phyloP scores from a whole-genome alignment of 1,140 invertebrate species.

The Spodoptera frugiperda region DNA sequence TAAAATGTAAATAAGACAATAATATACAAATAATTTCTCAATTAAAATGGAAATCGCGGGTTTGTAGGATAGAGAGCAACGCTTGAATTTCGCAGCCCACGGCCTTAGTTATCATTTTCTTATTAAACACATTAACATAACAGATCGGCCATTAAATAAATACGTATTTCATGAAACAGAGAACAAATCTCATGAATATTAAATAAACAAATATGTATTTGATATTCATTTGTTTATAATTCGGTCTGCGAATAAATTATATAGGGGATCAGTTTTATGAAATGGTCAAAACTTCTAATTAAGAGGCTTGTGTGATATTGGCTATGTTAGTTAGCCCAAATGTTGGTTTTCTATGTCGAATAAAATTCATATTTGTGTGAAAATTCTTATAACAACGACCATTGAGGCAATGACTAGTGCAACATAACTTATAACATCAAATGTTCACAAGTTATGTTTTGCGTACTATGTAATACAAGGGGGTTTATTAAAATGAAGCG shows the following conservation, averaged over 20 bases:
- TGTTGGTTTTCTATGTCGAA: too few relatives aligned
- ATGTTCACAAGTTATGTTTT: too few relatives aligned
- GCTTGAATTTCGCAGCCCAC: not conserved
- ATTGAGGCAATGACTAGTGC: too few relatives aligned
- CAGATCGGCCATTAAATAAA: conserved; percentile 35
- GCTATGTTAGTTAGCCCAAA: too few relatives aligned
- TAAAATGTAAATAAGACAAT: not conserved
- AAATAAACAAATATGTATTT: conserved; percentile 24
- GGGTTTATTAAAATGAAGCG: too few relatives aligned
- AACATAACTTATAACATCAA: too few relatives aligned
- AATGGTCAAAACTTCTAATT: too few relatives aligned
- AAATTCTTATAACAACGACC: too few relatives aligned
- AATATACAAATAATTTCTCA: conserved; percentile 21
- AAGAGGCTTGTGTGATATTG: too few relatives aligned
- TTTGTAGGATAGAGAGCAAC: not conserved
- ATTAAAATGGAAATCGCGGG: conserved; percentile 12
- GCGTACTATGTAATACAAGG: too few relatives aligned
- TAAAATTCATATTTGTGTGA: too few relatives aligned
- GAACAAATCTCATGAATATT: conserved; percentile 38
- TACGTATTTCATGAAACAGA: conserved; percentile 41
- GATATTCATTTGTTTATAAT: conserved; percentile 6
- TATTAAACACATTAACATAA: conserved; percentile 40
- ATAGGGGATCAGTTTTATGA: not conserved
- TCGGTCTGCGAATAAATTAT: not conserved
- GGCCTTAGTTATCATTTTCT: conserved; percentile 25